Percentiles rank a stretch among this genome's conserved stretches.
These are phyloP conservation scores for Sander vitreus DNA, from an alignment of 2,113 vertebrate species.

Conservation along the genomic window DNA sequence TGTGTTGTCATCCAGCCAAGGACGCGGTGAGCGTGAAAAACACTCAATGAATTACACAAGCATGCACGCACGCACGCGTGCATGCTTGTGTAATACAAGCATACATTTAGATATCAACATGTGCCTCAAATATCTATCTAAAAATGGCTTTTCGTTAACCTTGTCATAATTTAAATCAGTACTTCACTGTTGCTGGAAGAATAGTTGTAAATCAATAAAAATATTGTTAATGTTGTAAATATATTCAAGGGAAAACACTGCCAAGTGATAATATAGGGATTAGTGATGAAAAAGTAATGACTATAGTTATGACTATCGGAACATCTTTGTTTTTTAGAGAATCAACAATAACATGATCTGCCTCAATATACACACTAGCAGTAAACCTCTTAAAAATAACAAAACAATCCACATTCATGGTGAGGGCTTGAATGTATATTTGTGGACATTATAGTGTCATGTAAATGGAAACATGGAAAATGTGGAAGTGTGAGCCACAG, in stretches of 20 bases:
- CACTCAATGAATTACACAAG: slow-evolving; percentile 25
- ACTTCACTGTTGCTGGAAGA: background rate
- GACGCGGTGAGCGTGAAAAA: slow-evolving; percentile 31
- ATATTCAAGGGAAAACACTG: background rate
- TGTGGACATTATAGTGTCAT: background rate
- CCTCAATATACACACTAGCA: background rate
- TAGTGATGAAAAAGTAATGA: background rate
- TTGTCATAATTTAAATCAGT: background rate
- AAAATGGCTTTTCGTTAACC: background rate
- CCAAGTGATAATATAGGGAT: background rate
- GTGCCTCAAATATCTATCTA: background rate
- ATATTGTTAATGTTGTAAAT: background rate
- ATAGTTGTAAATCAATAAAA: background rate
- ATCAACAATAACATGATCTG: background rate
- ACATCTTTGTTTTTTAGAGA: background rate
- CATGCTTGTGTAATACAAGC: too few relatives aligned
- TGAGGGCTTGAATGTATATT: background rate
- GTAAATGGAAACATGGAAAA: background rate
- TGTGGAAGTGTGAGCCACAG: background rate
- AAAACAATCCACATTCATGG: background rate
- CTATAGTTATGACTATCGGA: background rate
- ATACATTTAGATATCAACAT: background rate
- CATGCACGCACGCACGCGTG: background rate
- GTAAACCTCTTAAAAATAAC: background rate
- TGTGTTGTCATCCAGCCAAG: slow-evolving; percentile 29